Percentiles rank a stretch among this genome's conserved stretches.
Evolutionary conservation across 2,113 vertebrate genomes (phyloP).

Genomic region (Grus americana): DNA sequence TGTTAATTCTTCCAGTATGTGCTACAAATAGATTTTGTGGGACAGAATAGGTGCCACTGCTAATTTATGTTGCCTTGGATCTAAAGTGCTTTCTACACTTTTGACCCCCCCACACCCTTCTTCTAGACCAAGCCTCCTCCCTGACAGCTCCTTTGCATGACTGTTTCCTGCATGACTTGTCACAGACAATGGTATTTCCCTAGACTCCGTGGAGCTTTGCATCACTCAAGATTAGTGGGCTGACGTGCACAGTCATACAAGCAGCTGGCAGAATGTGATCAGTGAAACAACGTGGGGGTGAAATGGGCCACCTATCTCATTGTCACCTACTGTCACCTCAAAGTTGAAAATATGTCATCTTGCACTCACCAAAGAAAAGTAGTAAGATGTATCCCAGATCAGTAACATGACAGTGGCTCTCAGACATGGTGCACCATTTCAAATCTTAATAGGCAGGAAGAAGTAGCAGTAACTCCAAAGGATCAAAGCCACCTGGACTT

Average conservation of each 20-base stretch:
- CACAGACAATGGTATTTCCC: constrained; percentile 44
- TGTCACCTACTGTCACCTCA: not conserved
- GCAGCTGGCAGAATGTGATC: constrained; percentile 12
- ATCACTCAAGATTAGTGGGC: not conserved
- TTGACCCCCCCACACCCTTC: constrained; percentile 7
- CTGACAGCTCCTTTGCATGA: constrained; percentile 34
- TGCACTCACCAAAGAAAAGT: not conserved
- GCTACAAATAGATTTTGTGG: not conserved
- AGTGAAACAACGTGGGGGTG: not conserved
- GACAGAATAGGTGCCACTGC: not conserved
- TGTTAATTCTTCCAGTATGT: not conserved
- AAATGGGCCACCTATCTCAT: not conserved
- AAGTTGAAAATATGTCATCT: not conserved
- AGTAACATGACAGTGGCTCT: not conserved
- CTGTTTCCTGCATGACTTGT: constrained; percentile 51
- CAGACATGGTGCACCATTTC: not conserved
- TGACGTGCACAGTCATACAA: not conserved
- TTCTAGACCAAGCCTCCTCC: not conserved
- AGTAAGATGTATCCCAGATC: not conserved
- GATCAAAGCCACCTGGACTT: not conserved
- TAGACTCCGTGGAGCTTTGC: not conserved
- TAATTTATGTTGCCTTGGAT: constrained; percentile 13
- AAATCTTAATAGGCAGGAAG: not conserved
- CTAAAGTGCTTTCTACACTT: constrained; percentile 58
- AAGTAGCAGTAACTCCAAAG: not conserved